Evolutionary conservation across 1,140 invertebrate genomes (phyloP).

Genomic region (Meloidogyne floridensis): DNA sequence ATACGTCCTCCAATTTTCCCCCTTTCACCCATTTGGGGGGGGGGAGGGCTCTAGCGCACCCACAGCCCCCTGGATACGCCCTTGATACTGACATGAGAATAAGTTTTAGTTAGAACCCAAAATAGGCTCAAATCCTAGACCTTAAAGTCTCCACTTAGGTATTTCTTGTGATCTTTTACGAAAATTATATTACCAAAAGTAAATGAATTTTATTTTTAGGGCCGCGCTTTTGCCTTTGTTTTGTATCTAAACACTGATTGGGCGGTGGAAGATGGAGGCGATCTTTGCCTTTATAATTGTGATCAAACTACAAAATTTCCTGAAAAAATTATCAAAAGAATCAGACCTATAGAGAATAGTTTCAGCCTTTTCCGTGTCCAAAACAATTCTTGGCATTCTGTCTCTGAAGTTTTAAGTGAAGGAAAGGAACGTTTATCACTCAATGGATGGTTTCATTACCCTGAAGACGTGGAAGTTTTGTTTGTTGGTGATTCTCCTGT

Average conservation of each 20-base stretch:
- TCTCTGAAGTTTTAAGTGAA: conserved; percentile 46
- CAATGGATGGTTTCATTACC: conserved; percentile 58
- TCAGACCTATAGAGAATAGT: conserved; percentile 45
- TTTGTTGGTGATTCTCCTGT: conserved; percentile 35
- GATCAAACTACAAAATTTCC: conserved; percentile 39
- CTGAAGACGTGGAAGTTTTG: conserved; percentile 35
- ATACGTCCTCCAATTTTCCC: too few species aligned
- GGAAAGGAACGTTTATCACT: conserved; percentile 48
- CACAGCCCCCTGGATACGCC: too few species aligned
- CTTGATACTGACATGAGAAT: too few species aligned
- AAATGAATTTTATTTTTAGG: conserved; percentile 12
- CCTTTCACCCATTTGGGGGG: too few species aligned
- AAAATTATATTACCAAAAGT: too few species aligned
- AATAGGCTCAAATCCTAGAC: too few species aligned
- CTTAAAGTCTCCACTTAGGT: too few species aligned
- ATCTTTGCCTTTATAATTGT: conserved; percentile 40
- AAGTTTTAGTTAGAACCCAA: too few species aligned
- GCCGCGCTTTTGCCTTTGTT: conserved; percentile 51
- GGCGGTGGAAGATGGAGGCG: conserved; percentile 41
- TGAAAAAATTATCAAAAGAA: conserved; percentile 28
- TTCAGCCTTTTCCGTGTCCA: conserved; percentile 51
- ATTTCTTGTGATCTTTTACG: too few species aligned
- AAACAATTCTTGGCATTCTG: conserved; percentile 53
- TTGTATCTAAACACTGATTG: conserved; percentile 44
- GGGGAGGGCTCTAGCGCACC: too few species aligned